phyloP scores from a whole-genome alignment of 2,797 vertebrate genomes.

The Enteromius argenteus region DNA sequence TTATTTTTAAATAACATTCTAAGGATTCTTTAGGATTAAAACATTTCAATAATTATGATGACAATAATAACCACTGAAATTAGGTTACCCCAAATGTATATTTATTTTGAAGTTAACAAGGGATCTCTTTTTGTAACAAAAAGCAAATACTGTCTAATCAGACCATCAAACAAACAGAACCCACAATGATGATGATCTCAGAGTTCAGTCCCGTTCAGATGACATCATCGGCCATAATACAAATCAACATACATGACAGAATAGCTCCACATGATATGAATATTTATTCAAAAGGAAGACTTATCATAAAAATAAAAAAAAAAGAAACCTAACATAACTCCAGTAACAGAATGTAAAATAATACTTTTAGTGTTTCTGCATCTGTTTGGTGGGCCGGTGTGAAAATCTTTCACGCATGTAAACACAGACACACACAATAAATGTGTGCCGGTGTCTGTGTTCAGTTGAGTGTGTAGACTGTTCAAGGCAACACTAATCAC shows the following conservation, averaged over 20 bases:
- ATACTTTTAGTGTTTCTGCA: constrained; percentile 69
- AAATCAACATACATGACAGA: constrained; percentile 74
- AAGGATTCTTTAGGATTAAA: not conserved
- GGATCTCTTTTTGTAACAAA: constrained; percentile 72
- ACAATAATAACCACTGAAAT: constrained; percentile 49
- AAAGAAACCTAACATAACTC: constrained; percentile 59
- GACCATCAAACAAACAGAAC: constrained; percentile 68
- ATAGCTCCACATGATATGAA: constrained; percentile 77
- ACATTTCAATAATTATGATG: constrained; percentile 14
- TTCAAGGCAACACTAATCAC: constrained; percentile 81
- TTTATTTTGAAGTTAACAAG: constrained; percentile 83
- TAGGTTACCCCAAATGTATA: constrained; percentile 80
- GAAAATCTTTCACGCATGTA: constrained; percentile 62
- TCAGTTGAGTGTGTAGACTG: constrained; percentile 65
- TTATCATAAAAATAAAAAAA: constrained; percentile 78
- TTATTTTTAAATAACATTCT: not conserved
- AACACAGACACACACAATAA: constrained; percentile 48
- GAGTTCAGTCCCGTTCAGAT: constrained; percentile 66
- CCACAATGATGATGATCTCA: constrained; percentile 65
- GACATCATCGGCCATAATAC: constrained; percentile 76
- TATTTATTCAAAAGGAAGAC: constrained; percentile 83
- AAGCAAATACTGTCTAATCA: constrained; percentile 66
- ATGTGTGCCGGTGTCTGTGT: constrained; percentile 62
- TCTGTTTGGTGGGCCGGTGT: constrained; percentile 69
- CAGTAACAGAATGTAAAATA: constrained; percentile 63